phyloP scores from a whole-genome alignment of 2,797 vertebrate genomes.

The Semaprochilodus insignis region DNA sequence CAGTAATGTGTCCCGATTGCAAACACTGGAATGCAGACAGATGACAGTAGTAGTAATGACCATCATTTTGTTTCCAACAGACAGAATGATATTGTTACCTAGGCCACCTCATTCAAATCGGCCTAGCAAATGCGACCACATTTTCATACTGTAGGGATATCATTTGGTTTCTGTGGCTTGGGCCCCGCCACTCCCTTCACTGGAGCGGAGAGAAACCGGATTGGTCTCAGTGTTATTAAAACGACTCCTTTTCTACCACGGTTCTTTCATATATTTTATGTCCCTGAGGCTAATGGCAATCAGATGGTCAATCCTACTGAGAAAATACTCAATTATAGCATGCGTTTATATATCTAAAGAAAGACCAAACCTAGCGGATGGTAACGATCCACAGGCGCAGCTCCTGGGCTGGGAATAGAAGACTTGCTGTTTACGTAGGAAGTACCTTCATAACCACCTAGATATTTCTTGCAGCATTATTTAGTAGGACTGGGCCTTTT shows the following conservation, averaged over 20 bases:
- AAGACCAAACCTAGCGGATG: conserved; percentile 26
- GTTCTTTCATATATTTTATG: conserved; percentile 42
- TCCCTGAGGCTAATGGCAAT: conserved; percentile 50
- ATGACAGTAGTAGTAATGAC: not conserved
- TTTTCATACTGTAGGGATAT: conserved; percentile 51
- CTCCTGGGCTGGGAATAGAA: conserved; percentile 18
- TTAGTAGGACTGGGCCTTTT: not conserved
- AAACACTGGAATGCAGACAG: not conserved
- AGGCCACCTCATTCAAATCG: conserved; percentile 55
- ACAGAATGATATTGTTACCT: conserved; percentile 31
- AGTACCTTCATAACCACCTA: conserved; percentile 13
- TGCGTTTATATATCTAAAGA: conserved; percentile 46
- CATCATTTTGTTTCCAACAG: conserved; percentile 2
- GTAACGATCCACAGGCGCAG: conserved; percentile 49
- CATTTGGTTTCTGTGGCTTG: conserved; percentile 49
- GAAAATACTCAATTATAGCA: conserved; percentile 40
- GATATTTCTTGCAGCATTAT: conserved; percentile 5
- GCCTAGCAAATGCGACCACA: conserved; percentile 31
- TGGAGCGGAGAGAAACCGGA: conserved; percentile 34
- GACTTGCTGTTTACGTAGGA: conserved; percentile 9
- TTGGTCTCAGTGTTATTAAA: conserved; percentile 47
- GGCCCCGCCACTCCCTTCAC: conserved; percentile 22
- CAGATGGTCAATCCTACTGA: conserved; percentile 50
- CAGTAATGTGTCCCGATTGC: not conserved
- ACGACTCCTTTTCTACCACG: conserved; percentile 38